Conservation (phyloP, 2,113 vertebrate species). For the Anguilla rostrata region DNA sequence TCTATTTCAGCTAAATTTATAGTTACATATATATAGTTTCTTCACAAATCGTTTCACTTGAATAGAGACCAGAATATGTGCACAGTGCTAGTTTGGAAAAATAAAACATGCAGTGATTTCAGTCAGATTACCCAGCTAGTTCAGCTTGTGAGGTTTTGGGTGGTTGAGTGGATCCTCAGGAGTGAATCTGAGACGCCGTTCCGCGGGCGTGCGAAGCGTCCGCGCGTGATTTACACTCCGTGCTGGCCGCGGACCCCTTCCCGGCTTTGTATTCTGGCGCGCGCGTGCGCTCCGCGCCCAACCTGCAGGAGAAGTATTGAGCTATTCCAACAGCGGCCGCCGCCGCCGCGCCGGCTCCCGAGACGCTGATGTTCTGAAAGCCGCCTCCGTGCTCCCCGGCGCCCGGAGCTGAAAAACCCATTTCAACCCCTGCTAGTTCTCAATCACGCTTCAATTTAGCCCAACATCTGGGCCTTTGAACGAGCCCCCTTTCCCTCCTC, state of each 20-base stretch:
- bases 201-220: not conserved
- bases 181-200: not conserved
- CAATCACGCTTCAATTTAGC: slow-evolving; percentile 43
- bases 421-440: slow-evolving; percentile 45
- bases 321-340: slow-evolving; percentile 11
- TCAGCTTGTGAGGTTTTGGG: too few species aligned
- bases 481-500: not conserved
- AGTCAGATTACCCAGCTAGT: too few species aligned
- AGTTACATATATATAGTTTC: too few species aligned
- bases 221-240: not conserved
- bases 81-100: too few species aligned
- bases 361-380: slow-evolving; percentile 34
- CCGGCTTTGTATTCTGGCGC: slow-evolving; percentile 6
- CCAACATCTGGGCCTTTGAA: slow-evolving; percentile 24
- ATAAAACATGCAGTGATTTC: too few species aligned
- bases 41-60: too few species aligned
- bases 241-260: not conserved
- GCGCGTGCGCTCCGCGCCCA: not conserved
- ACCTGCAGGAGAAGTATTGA: slow-evolving; percentile 23
- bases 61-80: too few species aligned
- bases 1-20: too few species aligned
- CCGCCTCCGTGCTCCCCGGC: slow-evolving; percentile 18
- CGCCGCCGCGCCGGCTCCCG: not conserved
- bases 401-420: slow-evolving; percentile 38
- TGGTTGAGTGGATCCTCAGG: too few species aligned